Percentiles rank a stretch among this genome's conserved stretches.
phyloP scores from a whole-genome alignment of 2,888 invertebrate genomes.

The Stenotaenia linearis region DNA sequence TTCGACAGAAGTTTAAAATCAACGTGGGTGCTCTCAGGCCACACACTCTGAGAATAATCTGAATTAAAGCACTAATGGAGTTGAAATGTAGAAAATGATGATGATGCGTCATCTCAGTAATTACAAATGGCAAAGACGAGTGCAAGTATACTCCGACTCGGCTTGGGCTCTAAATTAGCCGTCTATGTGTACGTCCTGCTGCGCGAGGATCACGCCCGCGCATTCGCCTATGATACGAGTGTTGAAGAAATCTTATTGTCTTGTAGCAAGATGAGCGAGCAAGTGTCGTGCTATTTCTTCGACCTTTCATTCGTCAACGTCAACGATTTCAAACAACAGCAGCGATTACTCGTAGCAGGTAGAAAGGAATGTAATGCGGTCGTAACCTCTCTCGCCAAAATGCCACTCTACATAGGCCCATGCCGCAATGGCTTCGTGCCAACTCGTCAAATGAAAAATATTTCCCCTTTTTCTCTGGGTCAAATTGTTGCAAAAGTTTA shows the following conservation, averaged over 20 bases:
- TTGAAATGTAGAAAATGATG: not conserved
- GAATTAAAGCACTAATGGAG: conserved; percentile 20
- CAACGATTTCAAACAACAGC: conserved; percentile 12
- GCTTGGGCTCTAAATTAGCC: not conserved
- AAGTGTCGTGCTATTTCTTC: not conserved
- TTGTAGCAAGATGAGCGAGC: conserved; percentile 13
- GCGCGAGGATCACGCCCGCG: conserved; percentile 8
- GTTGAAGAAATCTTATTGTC: conserved; percentile 15
- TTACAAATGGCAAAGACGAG: conserved; percentile 4
- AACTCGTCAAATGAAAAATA: not conserved
- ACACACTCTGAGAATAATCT: not conserved
- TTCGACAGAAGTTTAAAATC: not conserved
- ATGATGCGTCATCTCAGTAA: conserved; percentile 11
- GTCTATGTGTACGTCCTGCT: not conserved
- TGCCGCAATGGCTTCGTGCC: not conserved
- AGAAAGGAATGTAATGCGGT: conserved; percentile 16
- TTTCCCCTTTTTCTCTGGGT: not conserved
- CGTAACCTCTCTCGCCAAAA: conserved; percentile 24
- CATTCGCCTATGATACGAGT: conserved; percentile 12
- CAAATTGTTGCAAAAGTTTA: not conserved
- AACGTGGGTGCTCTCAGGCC: not conserved
- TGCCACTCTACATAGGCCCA: not conserved
- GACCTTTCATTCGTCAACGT: conserved; percentile 20
- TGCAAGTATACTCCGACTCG: not conserved
- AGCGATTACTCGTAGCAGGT: conserved; percentile 13